These are phyloP conservation scores for Criorhina ranunculi DNA, from an alignment of 2,888 invertebrate species.

Conservation along the genomic window DNA sequence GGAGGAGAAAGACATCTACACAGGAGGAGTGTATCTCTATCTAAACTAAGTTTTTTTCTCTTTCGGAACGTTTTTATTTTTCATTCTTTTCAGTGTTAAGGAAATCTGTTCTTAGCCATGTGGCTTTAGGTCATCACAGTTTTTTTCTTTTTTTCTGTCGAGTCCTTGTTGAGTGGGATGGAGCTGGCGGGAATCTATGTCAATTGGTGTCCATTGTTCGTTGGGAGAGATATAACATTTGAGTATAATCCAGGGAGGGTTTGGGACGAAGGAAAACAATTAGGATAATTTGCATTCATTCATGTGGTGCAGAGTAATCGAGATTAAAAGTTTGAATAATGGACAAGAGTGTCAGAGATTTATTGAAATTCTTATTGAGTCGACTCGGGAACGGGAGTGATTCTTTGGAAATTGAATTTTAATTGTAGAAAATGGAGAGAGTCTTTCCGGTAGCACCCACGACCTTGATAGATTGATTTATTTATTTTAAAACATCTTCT, in stretches of 20 bases:
- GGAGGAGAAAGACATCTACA: not conserved
- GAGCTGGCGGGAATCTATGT: slow-evolving; percentile 59
- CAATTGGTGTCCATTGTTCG: slow-evolving; percentile 65
- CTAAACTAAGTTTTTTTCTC: slow-evolving; percentile 34
- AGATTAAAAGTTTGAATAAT: slow-evolving; percentile 70
- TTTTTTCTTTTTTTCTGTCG: slow-evolving; percentile 17
- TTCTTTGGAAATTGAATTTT: slow-evolving; percentile 13
- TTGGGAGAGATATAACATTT: slow-evolving; percentile 46
- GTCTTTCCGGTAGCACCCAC: no score
- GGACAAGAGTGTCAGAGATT: slow-evolving; percentile 53
- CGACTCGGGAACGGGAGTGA: not conserved
- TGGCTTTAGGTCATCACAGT: slow-evolving; percentile 71
- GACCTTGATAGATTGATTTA: no score
- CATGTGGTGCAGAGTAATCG: slow-evolving; percentile 54
- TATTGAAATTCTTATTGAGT: slow-evolving; percentile 22
- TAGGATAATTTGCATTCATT: slow-evolving; percentile 64
- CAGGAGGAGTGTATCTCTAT: slow-evolving; percentile 42
- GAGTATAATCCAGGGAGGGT: slow-evolving; percentile 10
- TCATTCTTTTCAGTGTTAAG: slow-evolving; percentile 49
- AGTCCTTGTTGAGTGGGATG: slow-evolving; percentile 26
- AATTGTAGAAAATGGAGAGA: not conserved
- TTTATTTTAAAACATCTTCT: no score
- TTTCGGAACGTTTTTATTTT: not conserved
- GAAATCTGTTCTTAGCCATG: slow-evolving; percentile 69
- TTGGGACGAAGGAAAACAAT: slow-evolving; percentile 61